Conservation (phyloP, 1,140 invertebrate species). For the Habropoda laboriosa region DNA sequence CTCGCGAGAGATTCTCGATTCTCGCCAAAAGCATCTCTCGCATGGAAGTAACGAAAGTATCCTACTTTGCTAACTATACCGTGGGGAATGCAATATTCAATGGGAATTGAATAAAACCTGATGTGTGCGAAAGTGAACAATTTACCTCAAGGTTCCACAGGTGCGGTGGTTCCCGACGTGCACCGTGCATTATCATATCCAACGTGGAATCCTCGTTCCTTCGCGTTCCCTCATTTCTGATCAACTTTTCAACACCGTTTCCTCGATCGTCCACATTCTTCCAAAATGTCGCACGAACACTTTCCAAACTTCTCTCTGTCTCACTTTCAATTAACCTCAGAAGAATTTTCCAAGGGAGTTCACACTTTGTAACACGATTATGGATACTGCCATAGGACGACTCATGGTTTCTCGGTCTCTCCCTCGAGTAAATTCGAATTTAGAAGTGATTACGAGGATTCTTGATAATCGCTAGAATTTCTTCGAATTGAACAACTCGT, state of each 20-base stretch:
- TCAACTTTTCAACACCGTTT: not conserved
- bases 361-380: not conserved
- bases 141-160: slow-evolving; percentile 57
- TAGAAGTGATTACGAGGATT: no score
- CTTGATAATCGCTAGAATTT: no score
- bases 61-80: not conserved
- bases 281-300: not conserved
- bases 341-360: not conserved
- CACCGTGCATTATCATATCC: not conserved
- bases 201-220: not conserved
- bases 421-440: no score
- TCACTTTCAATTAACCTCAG: not conserved
- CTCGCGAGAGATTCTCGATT: not conserved
- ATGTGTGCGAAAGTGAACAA: not conserved
- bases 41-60: not conserved
- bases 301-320: not conserved
- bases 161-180: slow-evolving; percentile 8
- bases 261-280: not conserved
- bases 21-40: not conserved
- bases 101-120: not conserved
- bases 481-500: no score
- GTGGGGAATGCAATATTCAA: not conserved
- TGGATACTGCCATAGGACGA: no score
- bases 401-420: no score
- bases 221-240: not conserved